These are phyloP conservation scores for Philaenus spumarius DNA, from an alignment of 1,140 invertebrate species.

Conservation along the genomic window DNA sequence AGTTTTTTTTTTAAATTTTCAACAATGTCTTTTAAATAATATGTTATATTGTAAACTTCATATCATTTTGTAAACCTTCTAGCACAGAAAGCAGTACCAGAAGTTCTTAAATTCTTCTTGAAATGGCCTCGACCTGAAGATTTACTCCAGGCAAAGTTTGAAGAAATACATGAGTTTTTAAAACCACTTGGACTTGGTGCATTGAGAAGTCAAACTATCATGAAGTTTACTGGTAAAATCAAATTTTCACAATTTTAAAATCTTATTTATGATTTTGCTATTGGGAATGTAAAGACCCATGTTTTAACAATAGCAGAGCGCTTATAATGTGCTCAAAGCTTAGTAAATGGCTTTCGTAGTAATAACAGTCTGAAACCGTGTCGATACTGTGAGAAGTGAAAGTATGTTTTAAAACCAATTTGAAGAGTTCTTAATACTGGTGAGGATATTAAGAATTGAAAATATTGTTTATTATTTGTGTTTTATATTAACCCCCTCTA, in stretches of 20 bases:
- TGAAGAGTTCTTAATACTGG: not conserved
- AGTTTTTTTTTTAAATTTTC: too few relatives aligned
- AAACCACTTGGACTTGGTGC: conserved; percentile 44
- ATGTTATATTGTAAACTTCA: too few relatives aligned
- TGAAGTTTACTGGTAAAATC: conserved; percentile 44
- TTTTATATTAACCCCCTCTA: too few relatives aligned
- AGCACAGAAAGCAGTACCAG: conserved; percentile 42
- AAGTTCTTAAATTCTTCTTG: conserved; percentile 46
- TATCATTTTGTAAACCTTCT: too few relatives aligned
- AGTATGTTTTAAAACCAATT: not conserved
- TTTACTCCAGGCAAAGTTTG: conserved; percentile 36
- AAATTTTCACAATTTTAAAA: conserved; percentile 2
- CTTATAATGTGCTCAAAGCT: not conserved
- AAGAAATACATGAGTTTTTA: conserved; percentile 41
- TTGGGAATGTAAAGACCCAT: not conserved
- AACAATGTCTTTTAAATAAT: too few relatives aligned
- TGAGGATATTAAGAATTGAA: too few relatives aligned
- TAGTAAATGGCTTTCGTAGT: not conserved
- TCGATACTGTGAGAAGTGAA: not conserved
- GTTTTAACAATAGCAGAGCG: not conserved
- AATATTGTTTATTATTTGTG: too few relatives aligned
- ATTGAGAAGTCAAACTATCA: conserved; percentile 43
- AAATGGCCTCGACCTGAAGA: conserved; percentile 43
- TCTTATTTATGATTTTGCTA: not conserved
- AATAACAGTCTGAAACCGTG: not conserved